Evolutionary conservation across 2,797 vertebrate genomes (phyloP).

Genomic region (Gorsachius magnificus): DNA sequence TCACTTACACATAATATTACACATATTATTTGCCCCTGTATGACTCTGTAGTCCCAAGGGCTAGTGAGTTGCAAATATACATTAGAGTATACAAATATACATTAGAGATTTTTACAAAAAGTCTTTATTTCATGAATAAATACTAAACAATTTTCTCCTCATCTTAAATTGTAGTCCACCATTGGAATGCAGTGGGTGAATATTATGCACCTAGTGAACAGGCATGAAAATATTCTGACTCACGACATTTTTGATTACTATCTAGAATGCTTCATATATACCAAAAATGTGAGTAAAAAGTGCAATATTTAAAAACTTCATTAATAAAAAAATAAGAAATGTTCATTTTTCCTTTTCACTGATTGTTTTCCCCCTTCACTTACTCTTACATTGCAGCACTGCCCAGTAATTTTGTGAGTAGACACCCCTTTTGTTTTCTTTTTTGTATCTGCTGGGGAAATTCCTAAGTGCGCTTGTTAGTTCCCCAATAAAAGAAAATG

Average conservation of each 20-base stretch:
- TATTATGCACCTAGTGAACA: neutral
- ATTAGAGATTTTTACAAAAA: neutral
- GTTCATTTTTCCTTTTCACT: neutral
- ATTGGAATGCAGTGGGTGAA: neutral
- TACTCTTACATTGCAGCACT: neutral
- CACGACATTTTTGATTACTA: neutral
- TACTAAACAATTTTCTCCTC: neutral
- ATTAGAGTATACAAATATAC: neutral
- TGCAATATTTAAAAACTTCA: neutral
- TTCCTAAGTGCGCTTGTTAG: neutral
- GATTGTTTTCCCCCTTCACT: neutral
- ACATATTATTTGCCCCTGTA: fast-evolving
- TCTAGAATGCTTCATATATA: neutral
- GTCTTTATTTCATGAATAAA: neutral
- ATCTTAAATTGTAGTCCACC: neutral
- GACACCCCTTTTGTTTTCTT: neutral
- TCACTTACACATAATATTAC: neutral
- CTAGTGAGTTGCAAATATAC: neutral
- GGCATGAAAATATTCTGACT: neutral
- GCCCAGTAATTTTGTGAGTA: neutral
- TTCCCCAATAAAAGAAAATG: neutral
- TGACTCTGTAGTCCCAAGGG: neutral
- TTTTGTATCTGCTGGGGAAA: neutral
- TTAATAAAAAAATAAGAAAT: neutral
- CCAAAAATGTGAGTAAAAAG: neutral